phyloP scores from a whole-genome alignment of 1,140 invertebrate species.

The Cydia amplana region DNA sequence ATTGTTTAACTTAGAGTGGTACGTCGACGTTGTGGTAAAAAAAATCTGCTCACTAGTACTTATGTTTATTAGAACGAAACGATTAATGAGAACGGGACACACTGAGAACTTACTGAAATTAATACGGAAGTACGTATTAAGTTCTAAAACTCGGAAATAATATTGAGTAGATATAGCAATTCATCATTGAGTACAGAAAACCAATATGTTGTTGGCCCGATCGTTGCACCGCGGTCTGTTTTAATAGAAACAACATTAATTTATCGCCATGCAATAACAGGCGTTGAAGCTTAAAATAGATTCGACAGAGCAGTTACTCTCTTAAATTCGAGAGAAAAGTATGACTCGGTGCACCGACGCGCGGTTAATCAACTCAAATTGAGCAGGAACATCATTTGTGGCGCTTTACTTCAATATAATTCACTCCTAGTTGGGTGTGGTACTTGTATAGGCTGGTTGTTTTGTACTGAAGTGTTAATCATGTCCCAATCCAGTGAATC shows the following conservation, averaged over 20 bases:
- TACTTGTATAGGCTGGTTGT: slow-evolving; percentile 8
- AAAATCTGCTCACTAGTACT: too few relatives aligned
- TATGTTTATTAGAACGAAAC: too few relatives aligned
- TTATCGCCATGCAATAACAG: slow-evolving; percentile 7
- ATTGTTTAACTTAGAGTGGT: neutral
- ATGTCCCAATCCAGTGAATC: slow-evolving; percentile 53
- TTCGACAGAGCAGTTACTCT: slow-evolving; percentile 52
- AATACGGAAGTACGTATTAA: too few relatives aligned
- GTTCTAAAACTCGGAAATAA: too few relatives aligned
- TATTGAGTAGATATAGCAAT: too few relatives aligned
- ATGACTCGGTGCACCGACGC: slow-evolving; percentile 5
- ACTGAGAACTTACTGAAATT: too few relatives aligned
- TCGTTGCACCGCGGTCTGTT: neutral
- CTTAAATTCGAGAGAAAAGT: slow-evolving; percentile 46
- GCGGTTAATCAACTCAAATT: slow-evolving; percentile 24
- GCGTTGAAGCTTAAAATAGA: slow-evolving; percentile 56
- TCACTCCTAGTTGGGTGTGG: slow-evolving; percentile 38
- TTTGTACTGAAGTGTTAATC: slow-evolving; percentile 23
- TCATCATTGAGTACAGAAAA: too few relatives aligned
- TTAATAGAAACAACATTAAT: neutral
- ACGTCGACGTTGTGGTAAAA: too few relatives aligned
- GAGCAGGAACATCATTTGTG: neutral
- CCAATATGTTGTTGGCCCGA: neutral
- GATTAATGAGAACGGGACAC: too few relatives aligned
- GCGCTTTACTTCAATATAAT: slow-evolving; percentile 29